Evolutionary conservation across 2,113 vertebrate genomes (phyloP).

Genomic region (Tonatia bakeri): DNA sequence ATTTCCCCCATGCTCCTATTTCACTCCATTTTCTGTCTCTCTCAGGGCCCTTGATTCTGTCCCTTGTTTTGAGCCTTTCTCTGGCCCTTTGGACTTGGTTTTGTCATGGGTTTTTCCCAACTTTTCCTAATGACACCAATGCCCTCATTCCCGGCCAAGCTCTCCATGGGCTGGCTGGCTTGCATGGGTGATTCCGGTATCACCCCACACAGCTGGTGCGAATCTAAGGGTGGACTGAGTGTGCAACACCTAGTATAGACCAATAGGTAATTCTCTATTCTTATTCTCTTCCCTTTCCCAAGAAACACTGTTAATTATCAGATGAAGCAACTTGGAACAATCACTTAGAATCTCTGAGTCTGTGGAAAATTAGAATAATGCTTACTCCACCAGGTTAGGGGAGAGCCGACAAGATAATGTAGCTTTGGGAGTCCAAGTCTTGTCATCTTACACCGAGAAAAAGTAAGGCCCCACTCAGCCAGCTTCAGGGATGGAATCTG

Average conservation of each 20-base stretch:
- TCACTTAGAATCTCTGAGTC: background rate
- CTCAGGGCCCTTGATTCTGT: background rate
- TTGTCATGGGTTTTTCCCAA: background rate
- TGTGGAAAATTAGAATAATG: background rate
- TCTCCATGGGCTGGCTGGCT: background rate
- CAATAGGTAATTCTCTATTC: background rate
- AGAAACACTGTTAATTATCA: background rate
- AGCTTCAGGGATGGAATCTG: background rate
- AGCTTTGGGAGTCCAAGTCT: background rate
- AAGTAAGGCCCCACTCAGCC: background rate
- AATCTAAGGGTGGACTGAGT: background rate
- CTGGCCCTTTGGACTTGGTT: background rate
- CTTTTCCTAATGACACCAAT: background rate
- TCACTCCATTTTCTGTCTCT: background rate
- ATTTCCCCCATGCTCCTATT: background rate
- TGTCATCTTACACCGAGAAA: background rate
- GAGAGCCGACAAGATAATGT: background rate
- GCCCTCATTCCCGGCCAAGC: no score
- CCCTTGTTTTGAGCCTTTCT: background rate
- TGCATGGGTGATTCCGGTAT: background rate
- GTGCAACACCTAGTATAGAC: background rate
- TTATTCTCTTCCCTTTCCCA: background rate
- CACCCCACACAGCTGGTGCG: background rate
- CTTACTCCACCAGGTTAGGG: background rate
- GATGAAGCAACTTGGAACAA: background rate